These are phyloP conservation scores for Heteractis magnifica DNA, from an alignment of 92 coral and sea anemone species.

Conservation along the genomic window DNA sequence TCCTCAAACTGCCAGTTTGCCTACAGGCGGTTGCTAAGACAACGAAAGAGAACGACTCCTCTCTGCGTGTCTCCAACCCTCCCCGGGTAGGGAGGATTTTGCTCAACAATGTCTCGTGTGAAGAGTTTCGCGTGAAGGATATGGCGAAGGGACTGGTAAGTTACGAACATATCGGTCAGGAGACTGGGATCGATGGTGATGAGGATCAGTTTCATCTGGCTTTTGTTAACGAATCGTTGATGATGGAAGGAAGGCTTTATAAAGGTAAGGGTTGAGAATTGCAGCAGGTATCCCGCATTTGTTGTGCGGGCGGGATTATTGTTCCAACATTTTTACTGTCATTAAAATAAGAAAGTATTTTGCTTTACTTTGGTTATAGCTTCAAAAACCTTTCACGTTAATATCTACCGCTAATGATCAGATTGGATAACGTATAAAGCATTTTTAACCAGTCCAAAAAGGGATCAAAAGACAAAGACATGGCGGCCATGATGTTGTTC, in stretches of 20 bases:
- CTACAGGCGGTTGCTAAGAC: slow-evolving; percentile 36
- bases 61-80: slow-evolving; percentile 70
- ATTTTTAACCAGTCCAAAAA: too few species aligned
- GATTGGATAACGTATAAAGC: too few species aligned
- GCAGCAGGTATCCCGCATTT: too few species aligned
- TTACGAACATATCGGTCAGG: slow-evolving; percentile 90
- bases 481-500: too few species aligned
- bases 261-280: slow-evolving; percentile 37
- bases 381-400: too few species aligned
- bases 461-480: too few species aligned
- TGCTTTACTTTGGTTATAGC: too few species aligned
- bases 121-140: slow-evolving; percentile 73
- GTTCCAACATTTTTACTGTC: too few species aligned
- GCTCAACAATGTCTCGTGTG: slow-evolving; percentile 61
- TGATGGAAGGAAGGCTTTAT: slow-evolving; percentile 60
- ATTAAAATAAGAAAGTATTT: too few species aligned
- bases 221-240: slow-evolving; percentile 59
- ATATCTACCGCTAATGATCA: too few species aligned
- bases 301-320: too few species aligned
- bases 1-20: slow-evolving; percentile 54
- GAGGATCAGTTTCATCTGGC: slow-evolving; percentile 82
- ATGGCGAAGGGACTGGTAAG: slow-evolving; percentile 67
- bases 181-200: slow-evolving; percentile 90
- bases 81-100: slow-evolving; percentile 90
- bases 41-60: slow-evolving; percentile 53